Percentiles rank a stretch among this genome's conserved stretches.
Conservation (phyloP, 2,888 invertebrate genomes). For the Synergus umbraculus region DNA sequence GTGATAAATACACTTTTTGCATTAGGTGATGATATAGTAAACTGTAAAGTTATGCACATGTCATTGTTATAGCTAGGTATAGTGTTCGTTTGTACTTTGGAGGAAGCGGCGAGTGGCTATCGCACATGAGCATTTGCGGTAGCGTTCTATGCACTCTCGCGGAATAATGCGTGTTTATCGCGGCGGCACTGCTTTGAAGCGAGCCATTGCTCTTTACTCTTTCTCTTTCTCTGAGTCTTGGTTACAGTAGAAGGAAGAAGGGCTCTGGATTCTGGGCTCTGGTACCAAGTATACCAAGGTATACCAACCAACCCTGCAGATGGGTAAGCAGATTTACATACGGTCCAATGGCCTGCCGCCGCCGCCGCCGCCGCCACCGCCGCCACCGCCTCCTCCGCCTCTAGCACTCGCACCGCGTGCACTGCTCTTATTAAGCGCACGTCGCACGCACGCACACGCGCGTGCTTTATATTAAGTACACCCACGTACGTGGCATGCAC, state of each 20-base stretch:
- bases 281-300: background rate
- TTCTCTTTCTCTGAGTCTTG: slow-evolving; percentile 11
- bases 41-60: background rate
- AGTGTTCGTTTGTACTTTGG: slow-evolving; percentile 5
- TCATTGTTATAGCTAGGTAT: background rate
- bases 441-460: slow-evolving; percentile 62
- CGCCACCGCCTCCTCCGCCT: background rate
- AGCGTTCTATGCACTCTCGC: slow-evolving; percentile 58
- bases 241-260: slow-evolving; percentile 4
- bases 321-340: slow-evolving; percentile 45
- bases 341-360: slow-evolving; percentile 37
- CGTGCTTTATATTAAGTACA: slow-evolving; percentile 67
- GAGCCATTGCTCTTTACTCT: slow-evolving; percentile 23
- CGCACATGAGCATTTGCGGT: slow-evolving; percentile 52
- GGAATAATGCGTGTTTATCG: slow-evolving; percentile 63
- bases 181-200: slow-evolving; percentile 59
- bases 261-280: background rate
- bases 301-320: slow-evolving; percentile 37
- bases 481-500: slow-evolving; percentile 49
- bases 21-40: background rate
- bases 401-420: slow-evolving; percentile 22
- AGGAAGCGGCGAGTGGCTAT: background rate
- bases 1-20: background rate
- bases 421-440: slow-evolving; percentile 64
- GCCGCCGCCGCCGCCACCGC: background rate